Conservation (phyloP, 2,113 vertebrate genomes). For the Semnornis frantzii region DNA sequence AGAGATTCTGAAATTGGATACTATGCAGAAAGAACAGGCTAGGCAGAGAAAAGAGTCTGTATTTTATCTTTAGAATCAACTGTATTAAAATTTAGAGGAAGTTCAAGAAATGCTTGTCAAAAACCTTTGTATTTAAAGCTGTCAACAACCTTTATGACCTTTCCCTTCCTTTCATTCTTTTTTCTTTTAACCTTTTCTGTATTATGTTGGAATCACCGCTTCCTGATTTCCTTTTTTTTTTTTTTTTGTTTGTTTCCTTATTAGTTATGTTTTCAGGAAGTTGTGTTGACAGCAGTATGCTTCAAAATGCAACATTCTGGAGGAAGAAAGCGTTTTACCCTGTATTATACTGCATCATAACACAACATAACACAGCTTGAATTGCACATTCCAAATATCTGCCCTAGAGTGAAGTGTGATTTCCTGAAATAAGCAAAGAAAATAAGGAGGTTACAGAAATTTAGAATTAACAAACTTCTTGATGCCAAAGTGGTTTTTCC, state of each 20-base stretch:
- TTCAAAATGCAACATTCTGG: neutral
- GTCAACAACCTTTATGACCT: neutral
- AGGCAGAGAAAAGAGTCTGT: neutral
- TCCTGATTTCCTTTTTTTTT: neutral
- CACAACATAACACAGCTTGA: neutral
- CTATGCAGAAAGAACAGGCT: neutral
- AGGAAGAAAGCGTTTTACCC: neutral
- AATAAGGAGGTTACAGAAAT: conserved; percentile 7
- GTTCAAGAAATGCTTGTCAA: neutral
- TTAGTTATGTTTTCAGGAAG: neutral
- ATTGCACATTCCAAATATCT: neutral
- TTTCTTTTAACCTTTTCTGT: neutral
- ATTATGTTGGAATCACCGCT: neutral
- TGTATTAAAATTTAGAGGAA: neutral
- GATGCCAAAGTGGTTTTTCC: neutral
- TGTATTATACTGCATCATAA: neutral
- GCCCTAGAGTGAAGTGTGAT: neutral
- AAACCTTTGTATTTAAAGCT: neutral
- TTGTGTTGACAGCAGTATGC: neutral
- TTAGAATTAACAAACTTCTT: neutral
- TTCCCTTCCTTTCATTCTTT: neutral
- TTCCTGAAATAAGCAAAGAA: conserved; percentile 22
- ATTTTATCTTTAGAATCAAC: neutral
- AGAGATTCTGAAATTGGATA: conserved; percentile 6
- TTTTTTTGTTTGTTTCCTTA: neutral